A percentile compares a stretch with the other conserved stretches of the same genome.
phyloP scores from a whole-genome alignment of 1,140 invertebrate genomes.

The Drosophila sp. region DNA sequence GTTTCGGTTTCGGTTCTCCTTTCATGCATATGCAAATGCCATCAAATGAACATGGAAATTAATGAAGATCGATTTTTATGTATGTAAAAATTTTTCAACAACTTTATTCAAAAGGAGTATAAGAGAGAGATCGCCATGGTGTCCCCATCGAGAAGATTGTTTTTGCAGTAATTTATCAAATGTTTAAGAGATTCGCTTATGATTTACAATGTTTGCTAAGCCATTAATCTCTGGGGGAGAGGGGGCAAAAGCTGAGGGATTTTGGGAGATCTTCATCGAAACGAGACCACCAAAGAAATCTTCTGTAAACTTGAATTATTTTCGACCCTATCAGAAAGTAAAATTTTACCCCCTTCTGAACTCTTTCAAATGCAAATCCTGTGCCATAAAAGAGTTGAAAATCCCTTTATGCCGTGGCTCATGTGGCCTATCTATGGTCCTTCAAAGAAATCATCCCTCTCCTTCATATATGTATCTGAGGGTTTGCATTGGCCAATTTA shows the following conservation, averaged over 20 bases:
- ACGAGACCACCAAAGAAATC: background rate
- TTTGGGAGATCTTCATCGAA: no score
- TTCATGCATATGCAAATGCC: constrained; percentile 58
- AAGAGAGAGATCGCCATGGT: constrained; percentile 1
- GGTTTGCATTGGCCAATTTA: no score
- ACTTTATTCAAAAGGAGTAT: constrained; percentile 56
- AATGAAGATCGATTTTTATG: constrained; percentile 75
- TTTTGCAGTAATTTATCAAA: constrained; percentile 49
- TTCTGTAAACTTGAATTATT: background rate
- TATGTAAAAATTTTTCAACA: constrained; percentile 61
- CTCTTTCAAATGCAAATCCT: constrained; percentile 60
- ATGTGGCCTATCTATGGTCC: constrained; percentile 33
- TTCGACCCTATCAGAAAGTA: constrained; percentile 13
- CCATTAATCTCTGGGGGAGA: constrained; percentile 36
- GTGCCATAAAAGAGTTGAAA: constrained; percentile 18
- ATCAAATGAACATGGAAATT: constrained; percentile 57
- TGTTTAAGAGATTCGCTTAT: constrained; percentile 1
- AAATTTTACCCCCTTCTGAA: background rate
- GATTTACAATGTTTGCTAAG: constrained; percentile 67
- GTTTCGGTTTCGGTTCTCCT: constrained; percentile 18
- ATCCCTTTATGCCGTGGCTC: constrained; percentile 42
- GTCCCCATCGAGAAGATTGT: constrained; percentile 9
- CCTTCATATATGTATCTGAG: no score
- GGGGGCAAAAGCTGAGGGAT: background rate
- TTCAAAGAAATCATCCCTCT: constrained; percentile 26